Evolutionary conservation across 2,888 invertebrate genomes (phyloP).

Genomic region (Megamerina dolium): DNA sequence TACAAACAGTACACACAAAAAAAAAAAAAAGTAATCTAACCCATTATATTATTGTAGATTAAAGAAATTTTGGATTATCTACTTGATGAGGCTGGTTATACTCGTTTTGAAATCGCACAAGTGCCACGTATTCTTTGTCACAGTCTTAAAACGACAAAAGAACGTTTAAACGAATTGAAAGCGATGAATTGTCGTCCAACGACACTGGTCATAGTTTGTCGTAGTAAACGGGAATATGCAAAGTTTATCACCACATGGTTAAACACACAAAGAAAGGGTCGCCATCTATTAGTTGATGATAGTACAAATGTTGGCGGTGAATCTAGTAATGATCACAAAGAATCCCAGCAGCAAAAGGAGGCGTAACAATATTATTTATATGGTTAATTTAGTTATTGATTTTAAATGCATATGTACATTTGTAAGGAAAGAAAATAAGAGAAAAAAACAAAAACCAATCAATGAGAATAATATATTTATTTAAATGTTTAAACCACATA

Average conservation of each 20-base stretch:
- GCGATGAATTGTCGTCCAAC: constrained; percentile 50
- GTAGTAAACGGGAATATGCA: constrained; percentile 54
- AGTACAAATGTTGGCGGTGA: no score
- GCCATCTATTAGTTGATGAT: no score
- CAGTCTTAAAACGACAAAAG: constrained; percentile 54
- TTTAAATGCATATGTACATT: no score
- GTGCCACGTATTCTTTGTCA: constrained; percentile 55
- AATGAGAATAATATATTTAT: no score
- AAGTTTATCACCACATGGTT: constrained; percentile 51
- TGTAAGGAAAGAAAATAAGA: no score
- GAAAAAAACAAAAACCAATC: no score
- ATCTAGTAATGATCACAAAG: no score
- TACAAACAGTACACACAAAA: no score
- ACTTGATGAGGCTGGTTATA: constrained; percentile 52
- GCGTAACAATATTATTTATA: no score
- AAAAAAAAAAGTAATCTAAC: neutral
- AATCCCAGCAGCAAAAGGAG: neutral
- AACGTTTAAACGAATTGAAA: constrained; percentile 52
- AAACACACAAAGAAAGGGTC: neutral
- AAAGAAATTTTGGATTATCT: constrained; percentile 58
- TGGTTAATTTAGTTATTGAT: no score
- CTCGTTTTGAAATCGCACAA: constrained; percentile 52
- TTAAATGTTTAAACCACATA: no score
- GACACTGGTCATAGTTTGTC: constrained; percentile 55
- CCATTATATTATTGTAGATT: constrained; percentile 44